These are phyloP conservation scores for Ceratotherium simum DNA, from an alignment of 2,113 vertebrate genomes.

Conservation along the genomic window DNA sequence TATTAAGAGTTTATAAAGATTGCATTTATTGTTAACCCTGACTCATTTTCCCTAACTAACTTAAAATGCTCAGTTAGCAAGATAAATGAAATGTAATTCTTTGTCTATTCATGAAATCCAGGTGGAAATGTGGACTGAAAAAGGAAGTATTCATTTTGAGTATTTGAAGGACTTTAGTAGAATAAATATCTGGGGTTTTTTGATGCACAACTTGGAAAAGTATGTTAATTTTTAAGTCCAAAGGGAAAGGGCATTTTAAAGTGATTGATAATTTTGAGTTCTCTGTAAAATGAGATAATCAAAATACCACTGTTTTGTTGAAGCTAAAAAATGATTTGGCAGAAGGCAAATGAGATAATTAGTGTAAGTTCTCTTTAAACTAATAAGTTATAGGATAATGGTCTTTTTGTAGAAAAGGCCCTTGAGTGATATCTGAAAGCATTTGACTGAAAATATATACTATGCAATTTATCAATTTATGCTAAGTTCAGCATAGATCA, in stretches of 20 bases:
- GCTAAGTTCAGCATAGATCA: background rate
- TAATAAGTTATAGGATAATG: background rate
- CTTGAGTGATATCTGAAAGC: background rate
- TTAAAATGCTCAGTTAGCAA: background rate
- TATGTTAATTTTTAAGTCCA: background rate
- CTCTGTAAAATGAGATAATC: background rate
- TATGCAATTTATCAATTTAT: background rate
- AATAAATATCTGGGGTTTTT: background rate
- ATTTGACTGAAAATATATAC: background rate
- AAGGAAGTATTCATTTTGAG: background rate
- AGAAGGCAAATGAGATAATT: background rate
- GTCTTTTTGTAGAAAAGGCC: background rate
- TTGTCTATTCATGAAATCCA: background rate
- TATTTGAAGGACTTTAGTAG: background rate
- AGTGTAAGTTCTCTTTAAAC: background rate
- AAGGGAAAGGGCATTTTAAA: background rate
- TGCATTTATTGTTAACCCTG: background rate
- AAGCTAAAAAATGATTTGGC: background rate
- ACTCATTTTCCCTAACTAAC: background rate
- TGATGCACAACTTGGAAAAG: background rate
- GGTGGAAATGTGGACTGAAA: background rate
- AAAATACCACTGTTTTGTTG: background rate
- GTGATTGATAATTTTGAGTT: background rate
- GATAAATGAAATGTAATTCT: background rate
- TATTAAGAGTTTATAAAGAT: background rate